These are phyloP conservation scores for Meghimatium bilineatum DNA, from an alignment of 2,888 invertebrate species.

Conservation along the genomic window DNA sequence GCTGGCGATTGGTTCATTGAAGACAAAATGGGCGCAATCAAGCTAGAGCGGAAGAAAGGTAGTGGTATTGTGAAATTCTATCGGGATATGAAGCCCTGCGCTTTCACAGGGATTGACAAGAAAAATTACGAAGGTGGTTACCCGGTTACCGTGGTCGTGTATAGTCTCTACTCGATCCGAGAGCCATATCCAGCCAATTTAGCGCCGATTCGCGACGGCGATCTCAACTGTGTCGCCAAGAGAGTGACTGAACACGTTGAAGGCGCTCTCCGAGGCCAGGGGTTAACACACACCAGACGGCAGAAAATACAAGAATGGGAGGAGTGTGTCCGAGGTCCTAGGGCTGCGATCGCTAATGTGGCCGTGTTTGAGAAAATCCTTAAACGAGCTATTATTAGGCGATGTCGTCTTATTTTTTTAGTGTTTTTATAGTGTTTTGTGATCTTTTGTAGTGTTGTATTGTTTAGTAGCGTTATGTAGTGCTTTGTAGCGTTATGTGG, in stretches of 20 bases:
- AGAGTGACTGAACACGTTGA: conserved; percentile 10
- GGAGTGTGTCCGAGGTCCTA: not conserved
- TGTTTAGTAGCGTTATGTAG: too few relatives aligned
- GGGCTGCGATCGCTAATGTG: conserved; percentile 1
- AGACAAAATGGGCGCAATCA: not conserved
- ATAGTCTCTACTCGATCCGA: conserved; percentile 4
- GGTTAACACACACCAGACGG: conserved; percentile 7
- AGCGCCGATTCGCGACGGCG: not conserved
- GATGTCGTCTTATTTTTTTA: too few relatives aligned
- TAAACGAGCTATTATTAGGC: conserved; percentile 19
- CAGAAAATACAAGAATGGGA: conserved; percentile 24
- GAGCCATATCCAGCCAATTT: conserved; percentile 25
- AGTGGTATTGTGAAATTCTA: not conserved
- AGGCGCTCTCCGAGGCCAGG: conserved; percentile 7
- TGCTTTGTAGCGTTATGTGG: too few relatives aligned
- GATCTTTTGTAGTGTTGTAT: too few relatives aligned
- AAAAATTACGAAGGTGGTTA: not conserved
- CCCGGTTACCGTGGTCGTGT: not conserved
- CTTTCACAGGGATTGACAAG: not conserved
- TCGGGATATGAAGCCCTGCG: not conserved
- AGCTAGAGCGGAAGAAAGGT: not conserved
- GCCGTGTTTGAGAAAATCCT: not conserved
- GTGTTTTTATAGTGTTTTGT: too few relatives aligned
- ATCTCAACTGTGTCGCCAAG: conserved; percentile 8
- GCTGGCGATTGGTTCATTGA: not conserved